These are phyloP conservation scores for Engraulis encrasicolus DNA, from an alignment of 2,113 vertebrate genomes.

Conservation along the genomic window DNA sequence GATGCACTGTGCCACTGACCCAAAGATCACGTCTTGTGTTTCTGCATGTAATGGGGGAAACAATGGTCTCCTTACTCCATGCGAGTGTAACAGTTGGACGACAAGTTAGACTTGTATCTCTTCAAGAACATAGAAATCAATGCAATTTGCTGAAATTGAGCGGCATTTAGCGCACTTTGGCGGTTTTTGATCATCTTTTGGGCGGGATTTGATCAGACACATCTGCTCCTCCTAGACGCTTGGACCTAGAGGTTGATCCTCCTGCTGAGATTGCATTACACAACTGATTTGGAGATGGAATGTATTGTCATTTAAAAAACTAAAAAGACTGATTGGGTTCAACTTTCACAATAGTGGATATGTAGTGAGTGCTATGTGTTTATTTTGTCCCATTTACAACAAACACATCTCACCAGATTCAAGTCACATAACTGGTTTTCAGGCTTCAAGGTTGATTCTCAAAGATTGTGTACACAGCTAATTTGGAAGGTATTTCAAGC, in stretches of 20 bases:
- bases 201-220: too few species aligned
- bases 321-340: background rate
- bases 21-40: background rate
- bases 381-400: background rate
- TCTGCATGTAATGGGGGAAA: too few species aligned
- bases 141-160: too few species aligned
- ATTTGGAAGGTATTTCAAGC: too few species aligned
- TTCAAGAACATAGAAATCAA: too few species aligned
- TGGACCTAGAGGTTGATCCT: background rate
- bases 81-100: background rate
- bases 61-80: background rate
- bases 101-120: background rate
- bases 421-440: background rate
- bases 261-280: background rate
- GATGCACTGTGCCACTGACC: background rate
- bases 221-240: too few species aligned
- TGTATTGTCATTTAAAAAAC: background rate
- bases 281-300: background rate
- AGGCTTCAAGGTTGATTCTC: too few species aligned
- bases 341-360: background rate
- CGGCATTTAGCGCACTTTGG: too few species aligned
- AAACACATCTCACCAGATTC: background rate
- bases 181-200: too few species aligned
- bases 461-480: too few species aligned
- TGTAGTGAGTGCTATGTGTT: background rate